Evolutionary conservation across 2,888 invertebrate genomes (phyloP), one percentile per base, ranked within the genome.

Genomic region (Ditula angustiorana): DNA sequence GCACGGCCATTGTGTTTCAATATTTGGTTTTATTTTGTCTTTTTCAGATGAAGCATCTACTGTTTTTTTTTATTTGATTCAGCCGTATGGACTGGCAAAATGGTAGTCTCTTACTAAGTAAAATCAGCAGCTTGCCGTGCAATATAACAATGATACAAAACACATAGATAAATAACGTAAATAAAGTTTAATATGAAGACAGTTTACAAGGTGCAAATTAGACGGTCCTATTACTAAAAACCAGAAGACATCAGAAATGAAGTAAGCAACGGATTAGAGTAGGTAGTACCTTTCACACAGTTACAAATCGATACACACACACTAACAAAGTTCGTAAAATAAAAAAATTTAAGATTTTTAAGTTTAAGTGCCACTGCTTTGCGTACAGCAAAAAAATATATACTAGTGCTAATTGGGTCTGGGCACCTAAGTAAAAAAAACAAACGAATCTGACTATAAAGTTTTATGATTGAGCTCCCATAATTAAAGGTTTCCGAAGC

Each of bases 401-500:
- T 41, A 41, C 19, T 41, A 19, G 10, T 10, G 11, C 30, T 24
- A 26, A 41, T 26, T 41, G 60, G 23, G 24, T 11, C 23, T 24
- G 23, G n/a, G 16, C 33, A 16, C 24, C 52, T 52, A 53, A 61
- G n/a, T n/a, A n/a, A 61, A 52, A 13, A 23, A 52, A 60, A 30
- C 30, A 44, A 52, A 11, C 28, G n/a, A 33, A 33, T 19, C 28
- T 50, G 28, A 44, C 41, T 60, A 52, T 60, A 52, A 30, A 60
- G 23, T 16, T 53, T 61, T 61, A 61, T 61, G 60, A 23, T 30
- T 30, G 26, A 30, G 41, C 28, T 44, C 52, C 33, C 30, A n/a
- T 44, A 28, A 44, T 44, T 24, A 52, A 49, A 60, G 23, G 16
- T 13, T 19, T 28, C 28, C n/a, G 19, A 24, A 13, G 30, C 30